These are phyloP conservation scores for Onychorhynchus coronatus DNA, from an alignment of 2,113 vertebrate species.

Conservation along the genomic window DNA sequence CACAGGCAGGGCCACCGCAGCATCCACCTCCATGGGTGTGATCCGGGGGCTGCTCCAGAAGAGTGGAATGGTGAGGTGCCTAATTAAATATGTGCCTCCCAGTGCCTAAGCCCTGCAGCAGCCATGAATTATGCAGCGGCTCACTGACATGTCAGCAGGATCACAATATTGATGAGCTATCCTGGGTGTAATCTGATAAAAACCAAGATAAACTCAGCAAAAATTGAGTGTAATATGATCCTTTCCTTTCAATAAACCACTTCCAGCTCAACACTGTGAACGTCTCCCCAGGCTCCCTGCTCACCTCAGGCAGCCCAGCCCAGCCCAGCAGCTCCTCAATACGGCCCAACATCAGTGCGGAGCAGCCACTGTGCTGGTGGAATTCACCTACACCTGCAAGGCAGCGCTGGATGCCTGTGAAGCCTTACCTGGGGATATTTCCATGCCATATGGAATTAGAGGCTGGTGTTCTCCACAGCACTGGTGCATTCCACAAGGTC, in stretches of 20 bases:
- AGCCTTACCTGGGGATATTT: constrained; percentile 67
- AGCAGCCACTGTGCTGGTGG: not conserved
- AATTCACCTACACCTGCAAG: not conserved
- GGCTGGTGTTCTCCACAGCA: constrained; percentile 52
- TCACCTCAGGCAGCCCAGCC: not conserved
- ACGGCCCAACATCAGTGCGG: rapidly evolving
- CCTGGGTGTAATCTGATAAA: constrained; percentile 55
- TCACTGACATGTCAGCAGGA: constrained; percentile 55
- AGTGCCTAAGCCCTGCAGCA: constrained; percentile 24
- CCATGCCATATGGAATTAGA: constrained; percentile 70
- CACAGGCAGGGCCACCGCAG: not conserved
- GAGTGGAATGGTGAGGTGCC: not conserved
- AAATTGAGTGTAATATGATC: constrained; percentile 46
- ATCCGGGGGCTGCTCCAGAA: not conserved
- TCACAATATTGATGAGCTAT: constrained; percentile 68
- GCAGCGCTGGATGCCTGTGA: not conserved
- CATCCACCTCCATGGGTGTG: not conserved
- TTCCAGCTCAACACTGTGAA: not conserved
- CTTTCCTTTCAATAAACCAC: constrained; percentile 39
- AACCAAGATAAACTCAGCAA: constrained; percentile 66
- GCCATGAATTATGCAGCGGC: constrained; percentile 61
- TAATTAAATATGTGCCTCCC: constrained; percentile 45
- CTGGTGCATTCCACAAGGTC: constrained; percentile 70
- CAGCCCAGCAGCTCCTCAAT: not conserved
- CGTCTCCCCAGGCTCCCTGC: not conserved